Percentiles rank a stretch among this genome's conserved stretches.
phyloP scores from a whole-genome alignment of 2,113 vertebrate genomes.

The Nesogale talazaci region DNA sequence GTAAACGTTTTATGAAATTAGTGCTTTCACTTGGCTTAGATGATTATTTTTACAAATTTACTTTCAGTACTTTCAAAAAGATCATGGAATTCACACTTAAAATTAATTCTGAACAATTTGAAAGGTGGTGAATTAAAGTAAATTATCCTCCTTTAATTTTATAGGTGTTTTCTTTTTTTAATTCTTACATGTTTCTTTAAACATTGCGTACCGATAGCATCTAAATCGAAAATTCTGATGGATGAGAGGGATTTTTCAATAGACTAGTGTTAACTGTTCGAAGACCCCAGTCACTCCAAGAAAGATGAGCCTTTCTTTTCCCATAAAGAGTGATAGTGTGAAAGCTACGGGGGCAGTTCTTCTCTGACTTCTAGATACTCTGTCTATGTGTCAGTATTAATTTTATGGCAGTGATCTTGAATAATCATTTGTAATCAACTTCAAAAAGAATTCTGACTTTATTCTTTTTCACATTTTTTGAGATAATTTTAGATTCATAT shows the following conservation, averaged over 20 bases:
- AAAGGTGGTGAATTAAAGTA: background rate
- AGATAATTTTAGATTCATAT: no score
- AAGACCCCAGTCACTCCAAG: no score
- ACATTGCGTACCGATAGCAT: background rate
- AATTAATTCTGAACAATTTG: background rate
- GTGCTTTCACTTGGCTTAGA: background rate
- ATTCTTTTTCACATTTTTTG: background rate
- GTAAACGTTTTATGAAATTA: background rate
- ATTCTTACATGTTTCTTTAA: background rate
- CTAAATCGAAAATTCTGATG: background rate
- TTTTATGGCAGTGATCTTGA: background rate
- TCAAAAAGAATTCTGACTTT: background rate
- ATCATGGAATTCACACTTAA: background rate
- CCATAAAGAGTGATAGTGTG: no score
- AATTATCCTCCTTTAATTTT: background rate
- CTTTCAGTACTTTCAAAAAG: background rate
- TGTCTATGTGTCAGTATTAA: no score
- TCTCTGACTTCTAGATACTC: no score
- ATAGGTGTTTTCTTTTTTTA: background rate
- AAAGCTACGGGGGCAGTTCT: no score
- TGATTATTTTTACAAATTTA: constrained; percentile 17
- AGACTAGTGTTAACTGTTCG: background rate
- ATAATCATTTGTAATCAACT: background rate
- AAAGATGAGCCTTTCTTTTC: no score
- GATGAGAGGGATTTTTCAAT: background rate